These are phyloP conservation scores for Antheraea mylitta DNA, from an alignment of 1,140 invertebrate species.

Conservation along the genomic window DNA sequence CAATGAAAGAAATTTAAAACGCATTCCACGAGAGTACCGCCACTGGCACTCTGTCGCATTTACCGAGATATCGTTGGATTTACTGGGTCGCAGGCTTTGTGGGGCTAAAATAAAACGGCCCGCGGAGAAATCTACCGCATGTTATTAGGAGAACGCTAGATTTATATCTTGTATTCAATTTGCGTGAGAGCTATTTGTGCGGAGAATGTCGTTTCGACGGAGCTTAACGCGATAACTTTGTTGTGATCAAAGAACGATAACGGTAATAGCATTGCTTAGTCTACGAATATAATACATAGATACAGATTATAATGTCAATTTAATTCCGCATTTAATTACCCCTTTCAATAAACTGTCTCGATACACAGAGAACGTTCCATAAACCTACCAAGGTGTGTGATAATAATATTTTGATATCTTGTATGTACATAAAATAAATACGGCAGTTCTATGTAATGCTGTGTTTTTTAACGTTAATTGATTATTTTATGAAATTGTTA, in stretches of 20 bases:
- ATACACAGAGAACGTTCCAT: background rate
- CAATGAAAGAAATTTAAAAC: constrained; percentile 54
- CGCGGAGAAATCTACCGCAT: constrained; percentile 67
- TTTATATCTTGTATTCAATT: constrained; percentile 72
- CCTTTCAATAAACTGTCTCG: background rate
- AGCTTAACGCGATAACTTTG: constrained; percentile 35
- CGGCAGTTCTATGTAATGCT: no score
- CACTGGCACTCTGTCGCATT: constrained; percentile 58
- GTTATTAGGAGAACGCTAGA: constrained; percentile 66
- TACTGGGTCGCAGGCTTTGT: constrained; percentile 65
- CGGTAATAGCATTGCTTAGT: constrained; percentile 16
- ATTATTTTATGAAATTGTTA: no score
- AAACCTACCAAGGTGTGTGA: background rate
- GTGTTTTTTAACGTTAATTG: no score
- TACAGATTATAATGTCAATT: background rate
- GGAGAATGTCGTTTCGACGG: constrained; percentile 24
- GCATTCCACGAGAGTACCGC: constrained; percentile 44
- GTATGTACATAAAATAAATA: no score
- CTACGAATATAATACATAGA: background rate
- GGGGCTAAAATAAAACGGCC: constrained; percentile 65
- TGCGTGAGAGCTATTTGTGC: constrained; percentile 55
- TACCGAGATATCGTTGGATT: constrained; percentile 62
- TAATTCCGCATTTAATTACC: background rate
- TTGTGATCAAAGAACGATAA: constrained; percentile 34
- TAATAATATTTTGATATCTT: background rate